Base-by-base conservation (phyloP, 2,888 invertebrate genomes). In the Cheilosia urbana region DNA sequence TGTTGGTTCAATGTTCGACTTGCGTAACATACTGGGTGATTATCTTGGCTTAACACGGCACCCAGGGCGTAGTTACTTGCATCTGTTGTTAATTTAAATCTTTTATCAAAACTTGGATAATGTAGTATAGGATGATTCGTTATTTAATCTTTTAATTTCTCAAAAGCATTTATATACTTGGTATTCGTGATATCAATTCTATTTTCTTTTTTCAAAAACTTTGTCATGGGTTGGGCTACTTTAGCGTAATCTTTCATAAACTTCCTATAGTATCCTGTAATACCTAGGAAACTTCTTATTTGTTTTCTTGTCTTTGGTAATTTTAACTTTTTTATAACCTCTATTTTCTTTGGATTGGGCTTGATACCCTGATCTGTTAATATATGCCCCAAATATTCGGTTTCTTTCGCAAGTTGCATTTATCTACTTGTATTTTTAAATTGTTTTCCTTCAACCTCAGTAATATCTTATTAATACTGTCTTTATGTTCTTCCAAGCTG, bases 361-460 rank as follows among this genome's bases (percentile, higher is more conserved):
- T 66, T 68, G 24, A 80, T 62, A 5, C 68, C 73, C 11, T 30
- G 40, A 2, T 17, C 27, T 4, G 73, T 66, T 4, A 68, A 7
- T 21, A 80, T 58, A 55, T 80, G 73, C 5, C 80, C 68, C 27
- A 68, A 58, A 24, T 68, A 73, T 37, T 60, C 51, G 5, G 71
- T 63, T 47, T 81, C 81, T 37, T 77, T 81, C 6, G 40, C 47
- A 82, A 82, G 21, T 57, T 53, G 24, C 71, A 75, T 42, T 80
- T 80, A 37, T 68, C 73, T 3, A 60, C 11, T 15, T 73, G 68
- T 5, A 73, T 60, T 19, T 80, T 80, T 13, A 75, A 51, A 30
- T 73, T 80, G 19, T 37, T 63, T 71, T 78, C 51, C 15, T 62
- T 19, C 5, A 78, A 53, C 21, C 37, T 78, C 27, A 45, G n/a